Conservation (phyloP, 2,888 invertebrate species). For the Ptilodon capucinus region DNA sequence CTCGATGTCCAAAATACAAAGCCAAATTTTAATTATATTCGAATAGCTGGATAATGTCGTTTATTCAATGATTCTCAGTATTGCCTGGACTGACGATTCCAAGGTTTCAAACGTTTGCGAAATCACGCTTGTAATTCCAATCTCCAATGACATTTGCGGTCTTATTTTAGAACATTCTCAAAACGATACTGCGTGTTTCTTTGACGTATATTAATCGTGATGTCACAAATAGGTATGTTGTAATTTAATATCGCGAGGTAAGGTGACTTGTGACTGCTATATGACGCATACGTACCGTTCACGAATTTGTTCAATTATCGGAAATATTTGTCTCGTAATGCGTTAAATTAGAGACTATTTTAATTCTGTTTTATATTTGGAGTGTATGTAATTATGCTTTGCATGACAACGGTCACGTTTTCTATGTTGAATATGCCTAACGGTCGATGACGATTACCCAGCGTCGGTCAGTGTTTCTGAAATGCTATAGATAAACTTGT, state of each 20-base stretch:
- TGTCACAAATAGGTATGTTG: slow-evolving; percentile 3
- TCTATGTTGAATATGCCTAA: too few species aligned
- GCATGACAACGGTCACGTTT: too few species aligned
- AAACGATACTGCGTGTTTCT: background rate
- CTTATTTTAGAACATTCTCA: background rate
- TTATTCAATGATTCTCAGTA: background rate
- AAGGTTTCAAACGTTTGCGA: background rate
- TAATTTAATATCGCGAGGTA: slow-evolving; percentile 7
- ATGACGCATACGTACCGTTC: slow-evolving; percentile 21
- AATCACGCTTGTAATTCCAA: background rate
- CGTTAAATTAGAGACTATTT: background rate
- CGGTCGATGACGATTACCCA: too few species aligned
- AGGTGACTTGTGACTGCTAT: slow-evolving; percentile 6
- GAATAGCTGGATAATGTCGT: background rate
- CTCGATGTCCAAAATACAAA: too few species aligned
- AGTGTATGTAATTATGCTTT: too few species aligned
- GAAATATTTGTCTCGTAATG: background rate
- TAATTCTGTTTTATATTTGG: too few species aligned
- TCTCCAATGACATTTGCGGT: background rate
- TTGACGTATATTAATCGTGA: background rate
- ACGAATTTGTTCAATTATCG: slow-evolving; percentile 1
- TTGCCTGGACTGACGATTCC: background rate
- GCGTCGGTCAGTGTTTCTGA: too few species aligned
- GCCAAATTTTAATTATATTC: background rate
- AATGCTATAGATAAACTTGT: too few species aligned